Evolutionary conservation across 2,113 vertebrate species (phyloP).

Genomic region (Mixornis gularis): DNA sequence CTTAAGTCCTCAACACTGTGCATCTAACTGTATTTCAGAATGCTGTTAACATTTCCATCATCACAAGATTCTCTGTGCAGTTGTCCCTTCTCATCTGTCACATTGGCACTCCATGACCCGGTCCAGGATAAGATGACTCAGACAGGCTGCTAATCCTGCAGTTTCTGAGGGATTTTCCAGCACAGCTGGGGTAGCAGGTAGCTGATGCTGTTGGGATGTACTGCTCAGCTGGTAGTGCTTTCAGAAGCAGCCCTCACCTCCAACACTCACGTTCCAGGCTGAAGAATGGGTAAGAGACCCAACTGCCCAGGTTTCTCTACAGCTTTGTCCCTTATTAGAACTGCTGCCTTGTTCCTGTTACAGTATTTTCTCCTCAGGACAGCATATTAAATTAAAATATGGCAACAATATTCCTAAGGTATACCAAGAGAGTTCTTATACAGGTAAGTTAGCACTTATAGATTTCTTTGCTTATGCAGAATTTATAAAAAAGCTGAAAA

Average conservation of each 20-base stretch:
- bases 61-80: not conserved
- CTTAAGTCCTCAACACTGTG: not conserved
- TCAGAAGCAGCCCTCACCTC: not conserved
- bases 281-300: not conserved
- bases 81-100: not conserved
- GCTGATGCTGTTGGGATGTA: not conserved
- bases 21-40: not conserved
- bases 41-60: not conserved
- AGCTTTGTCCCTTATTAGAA: not conserved
- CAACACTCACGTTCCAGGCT: not conserved
- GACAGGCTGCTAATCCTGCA: not conserved
- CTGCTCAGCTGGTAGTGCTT: not conserved
- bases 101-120: accelerated
- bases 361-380: not conserved
- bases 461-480: not conserved
- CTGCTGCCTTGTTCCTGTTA: not conserved
- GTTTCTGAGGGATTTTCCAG: not conserved
- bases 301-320: not conserved
- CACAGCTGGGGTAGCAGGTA: not conserved
- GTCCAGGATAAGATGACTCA: not conserved
- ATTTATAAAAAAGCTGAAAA: not conserved
- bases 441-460: not conserved
- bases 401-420: not conserved
- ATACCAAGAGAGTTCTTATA: not conserved
- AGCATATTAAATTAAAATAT: not conserved